These are phyloP conservation scores for Dryocosmus kuriphilus DNA, from an alignment of 2,888 invertebrate species.

Conservation along the genomic window DNA sequence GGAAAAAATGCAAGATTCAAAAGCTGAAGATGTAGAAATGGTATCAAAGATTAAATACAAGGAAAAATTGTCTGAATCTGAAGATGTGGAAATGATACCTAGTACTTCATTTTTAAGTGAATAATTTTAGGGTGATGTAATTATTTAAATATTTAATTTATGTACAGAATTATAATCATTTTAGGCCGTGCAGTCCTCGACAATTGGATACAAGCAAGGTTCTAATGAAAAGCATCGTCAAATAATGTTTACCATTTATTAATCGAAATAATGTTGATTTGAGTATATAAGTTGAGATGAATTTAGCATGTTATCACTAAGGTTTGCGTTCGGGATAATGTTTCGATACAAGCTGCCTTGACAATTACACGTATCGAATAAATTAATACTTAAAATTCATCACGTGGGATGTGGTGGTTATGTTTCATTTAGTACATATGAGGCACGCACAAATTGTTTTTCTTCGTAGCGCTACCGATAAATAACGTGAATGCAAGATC, in stretches of 20 bases:
- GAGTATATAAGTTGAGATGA: conserved; percentile 59
- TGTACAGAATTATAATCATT: no score
- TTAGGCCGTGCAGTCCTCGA: no score
- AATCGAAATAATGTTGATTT: conserved; percentile 58
- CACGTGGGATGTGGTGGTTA: conserved; percentile 52
- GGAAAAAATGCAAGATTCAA: conserved; percentile 15
- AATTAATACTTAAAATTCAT: conserved; percentile 64
- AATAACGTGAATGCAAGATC: conserved; percentile 57
- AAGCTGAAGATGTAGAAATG: not conserved
- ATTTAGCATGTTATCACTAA: conserved; percentile 58
- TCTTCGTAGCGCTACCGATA: conserved; percentile 55
- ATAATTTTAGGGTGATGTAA: not conserved
- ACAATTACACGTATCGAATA: conserved; percentile 65
- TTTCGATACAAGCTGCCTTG: conserved; percentile 65
- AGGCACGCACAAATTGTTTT: conserved; percentile 65
- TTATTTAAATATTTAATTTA: no score
- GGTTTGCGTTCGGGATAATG: conserved; percentile 52
- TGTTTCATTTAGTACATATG: conserved; percentile 60
- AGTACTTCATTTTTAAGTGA: not conserved
- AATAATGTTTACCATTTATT: conserved; percentile 51
- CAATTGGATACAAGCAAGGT: not conserved
- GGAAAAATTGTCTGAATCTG: conserved; percentile 20
- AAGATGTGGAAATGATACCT: not conserved
- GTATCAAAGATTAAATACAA: conserved; percentile 2
- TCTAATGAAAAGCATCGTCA: not conserved